Evolutionary conservation across 2,797 vertebrate genomes (phyloP), one percentile per base, ranked within the genome.

Genomic region (Enteromius treurensis): DNA sequence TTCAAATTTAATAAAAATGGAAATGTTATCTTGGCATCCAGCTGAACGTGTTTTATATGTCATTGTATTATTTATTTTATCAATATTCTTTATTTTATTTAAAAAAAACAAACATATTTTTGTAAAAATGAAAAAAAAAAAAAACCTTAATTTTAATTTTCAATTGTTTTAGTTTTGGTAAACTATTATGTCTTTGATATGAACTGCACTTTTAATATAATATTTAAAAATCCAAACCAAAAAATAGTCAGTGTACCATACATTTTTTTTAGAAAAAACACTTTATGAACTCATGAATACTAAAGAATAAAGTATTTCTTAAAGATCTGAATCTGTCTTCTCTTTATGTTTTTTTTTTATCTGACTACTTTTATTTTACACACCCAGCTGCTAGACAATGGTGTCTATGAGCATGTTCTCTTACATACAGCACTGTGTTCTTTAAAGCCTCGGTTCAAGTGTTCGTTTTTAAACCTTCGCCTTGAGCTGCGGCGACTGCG

Each of bases 381-480:
- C 77, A 32, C 42, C 34, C 55, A 74, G 55, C 51, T 60, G 60
- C 69, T 17, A 51, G 21, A 40, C 4, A 42, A 19, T 26, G 2
- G 4, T 5, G 19, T n/a, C 49, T 15, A 10, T 21, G 49, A 21
- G 47, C 4, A 17, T 3, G 4, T 73, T 84, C 40, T 81, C 37
- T 79, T 15, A 13, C 19, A 40, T 51, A 40, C 60, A 77, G 58
- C 2, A 2, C 77, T 62, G 42, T 15, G 34, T 82, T 68, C 32
- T 80, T 76, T 77, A 67, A 37, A 82, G 90, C 89, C 86, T 89
- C 73, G 89, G 83, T 88, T 89, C 89, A 88, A 89, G 89, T 82
- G 88, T 88, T 87, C 81, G 40, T 91, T 93, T 94, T 90, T 91
- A 91, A 91, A 91, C 89, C 75, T 82, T 82, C 34, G 91, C 87